Base-by-base conservation (phyloP, 2,797 vertebrate species). In the Sebastolobus alascanus region DNA sequence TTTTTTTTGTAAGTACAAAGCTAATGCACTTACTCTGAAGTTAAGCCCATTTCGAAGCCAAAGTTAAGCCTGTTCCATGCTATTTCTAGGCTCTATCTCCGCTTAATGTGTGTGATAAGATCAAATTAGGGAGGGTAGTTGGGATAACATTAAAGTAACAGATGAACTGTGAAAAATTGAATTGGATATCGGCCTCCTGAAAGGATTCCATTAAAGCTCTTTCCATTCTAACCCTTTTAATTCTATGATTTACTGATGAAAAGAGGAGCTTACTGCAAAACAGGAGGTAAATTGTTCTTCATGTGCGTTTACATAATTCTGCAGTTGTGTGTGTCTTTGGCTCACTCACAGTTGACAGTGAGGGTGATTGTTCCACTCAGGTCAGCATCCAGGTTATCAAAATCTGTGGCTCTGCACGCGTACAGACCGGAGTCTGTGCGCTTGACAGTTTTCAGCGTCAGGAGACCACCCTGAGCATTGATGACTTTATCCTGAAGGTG, bases 281-380 rank as follows among this genome's bases (percentile, higher is more conserved):
- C 31, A 50, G 25, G 61, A 75, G 14, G 29, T 54, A 4, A 69
- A 66, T 59, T 52, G 43, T 68, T 79, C 46, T 71, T 74, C 35
- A 61, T 60, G 55, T 43, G 67, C 37, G 5, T 74, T 59, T 68
- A 37, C 9, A 65, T 69, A 3, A n/a, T 43, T 66, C 38, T 81
- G 75, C n/a, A 33, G 6, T 20, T 54, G 16, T 73, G 67, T 64
- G 63, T 66, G n/a, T 68, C 14, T 79, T 31, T 70, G 50, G 33
- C 7, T 70, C 14, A 90, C 97, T 97, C 90, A 97, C 97, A 97
- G 79, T 96, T 75, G 60, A 97, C 94, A 0, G 0, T 18, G n/a
- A 97, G 89, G 52, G 1, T 59, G 73, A 95, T 79, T 0, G 46
- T 82, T 61, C 87, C 89, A 16, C 10, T 86, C 31, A 97, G 92